Percentiles rank a stretch among this genome's conserved stretches.
These are phyloP conservation scores for Lingula anatina DNA, from an alignment of 2,888 invertebrate genomes.

Conservation along the genomic window DNA sequence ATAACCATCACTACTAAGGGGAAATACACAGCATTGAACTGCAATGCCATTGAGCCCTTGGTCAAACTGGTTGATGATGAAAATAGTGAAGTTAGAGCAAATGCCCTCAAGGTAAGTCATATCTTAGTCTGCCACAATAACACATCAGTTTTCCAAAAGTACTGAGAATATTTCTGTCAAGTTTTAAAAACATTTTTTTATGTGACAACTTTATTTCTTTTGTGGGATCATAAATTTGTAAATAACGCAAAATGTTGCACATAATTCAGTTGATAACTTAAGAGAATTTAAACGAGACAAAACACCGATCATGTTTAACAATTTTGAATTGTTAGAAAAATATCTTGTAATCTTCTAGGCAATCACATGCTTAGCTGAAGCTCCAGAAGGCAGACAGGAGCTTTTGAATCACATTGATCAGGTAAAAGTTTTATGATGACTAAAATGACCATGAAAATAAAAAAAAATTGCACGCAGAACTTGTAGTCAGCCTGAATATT, in stretches of 20 bases:
- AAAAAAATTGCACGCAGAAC: not conserved
- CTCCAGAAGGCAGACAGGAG: constrained; percentile 47
- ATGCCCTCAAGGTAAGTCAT: constrained; percentile 46
- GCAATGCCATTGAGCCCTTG: constrained; percentile 39
- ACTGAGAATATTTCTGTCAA: not conserved
- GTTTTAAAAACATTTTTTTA: not conserved
- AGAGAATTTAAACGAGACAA: too few species aligned
- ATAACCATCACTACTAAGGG: constrained; percentile 52
- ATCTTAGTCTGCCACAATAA: not conserved
- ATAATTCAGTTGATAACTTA: too few species aligned
- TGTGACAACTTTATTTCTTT: too few species aligned
- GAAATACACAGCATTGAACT: constrained; percentile 51
- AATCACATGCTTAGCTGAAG: constrained; percentile 50
- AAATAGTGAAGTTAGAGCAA: constrained; percentile 46
- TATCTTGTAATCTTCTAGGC: constrained; percentile 28
- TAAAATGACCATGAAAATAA: not conserved
- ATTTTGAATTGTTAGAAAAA: too few species aligned
- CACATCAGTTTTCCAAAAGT: not conserved
- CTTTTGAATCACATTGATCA: constrained; percentile 43
- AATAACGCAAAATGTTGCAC: too few species aligned
- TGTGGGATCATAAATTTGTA: too few species aligned
- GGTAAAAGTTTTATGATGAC: constrained; percentile 18
- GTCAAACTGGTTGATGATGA: constrained; percentile 44
- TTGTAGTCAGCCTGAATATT: not conserved
- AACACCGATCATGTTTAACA: too few species aligned